Evolutionary conservation across 2,797 vertebrate species (phyloP), one percentile per base, ranked within the genome.

Genomic region (Lepus oiostolus): DNA sequence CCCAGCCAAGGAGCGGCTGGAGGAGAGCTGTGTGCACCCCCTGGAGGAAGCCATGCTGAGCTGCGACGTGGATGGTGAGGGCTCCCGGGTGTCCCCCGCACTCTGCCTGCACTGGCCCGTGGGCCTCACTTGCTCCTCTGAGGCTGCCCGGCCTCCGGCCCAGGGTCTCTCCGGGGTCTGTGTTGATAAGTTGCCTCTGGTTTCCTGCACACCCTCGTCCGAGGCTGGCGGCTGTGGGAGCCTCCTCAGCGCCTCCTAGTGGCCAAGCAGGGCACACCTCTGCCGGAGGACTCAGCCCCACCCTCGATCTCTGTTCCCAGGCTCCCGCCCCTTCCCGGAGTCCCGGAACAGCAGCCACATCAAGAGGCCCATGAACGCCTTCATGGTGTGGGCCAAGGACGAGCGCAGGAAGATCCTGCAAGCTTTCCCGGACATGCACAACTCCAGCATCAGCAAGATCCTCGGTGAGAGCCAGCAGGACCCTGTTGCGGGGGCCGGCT

Each of bases 371-470:
- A 99, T 99, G 99, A 99, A 99, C 0, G 99, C 99, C 97, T 99
- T 99, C 98, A 99, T 99, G 99, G 99, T 99, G 75, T 99, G 99
- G 99, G 99, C 99, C 80, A 99, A 99, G 97, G 99, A 99, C 0
- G 99, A 99, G 98, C 98, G 99, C 80, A 98, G 99, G 90, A 99
- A 99, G 97, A 99, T 99, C 95, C 98, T 99, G 85, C 99, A 99
- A 97, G 99, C 99, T 2, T 99, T 99, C 98, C 99, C 99, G 0
- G 99, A 99, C 98, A 99, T 99, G 99, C 99, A 99, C 98, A 99
- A 99, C 98, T 99, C 99, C 97, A 99, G 99, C 98, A 99, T 99
- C 98, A 99, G 99, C 99, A 99, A 99, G 98, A 99, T 99, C 97
- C 98, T 99, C 32, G 99, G 99, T 99, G 96, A 99, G 99, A 26